These are phyloP conservation scores for Thalassophryne amazonica DNA, from an alignment of 2,797 vertebrate genomes.

Conservation along the genomic window DNA sequence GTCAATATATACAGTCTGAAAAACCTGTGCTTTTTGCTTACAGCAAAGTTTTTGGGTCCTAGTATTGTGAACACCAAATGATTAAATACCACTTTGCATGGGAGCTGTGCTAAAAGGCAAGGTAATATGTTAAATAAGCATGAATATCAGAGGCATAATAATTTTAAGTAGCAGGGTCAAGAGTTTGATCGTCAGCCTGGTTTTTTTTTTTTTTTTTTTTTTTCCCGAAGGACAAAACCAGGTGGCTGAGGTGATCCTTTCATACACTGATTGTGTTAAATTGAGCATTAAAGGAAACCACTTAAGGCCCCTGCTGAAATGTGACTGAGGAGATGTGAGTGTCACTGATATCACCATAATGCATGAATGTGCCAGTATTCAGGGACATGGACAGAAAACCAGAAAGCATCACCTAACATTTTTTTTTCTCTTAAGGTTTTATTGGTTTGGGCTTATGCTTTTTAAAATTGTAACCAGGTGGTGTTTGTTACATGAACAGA, in stretches of 20 bases:
- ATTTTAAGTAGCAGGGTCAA: constrained; percentile 37
- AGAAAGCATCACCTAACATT: constrained; percentile 11
- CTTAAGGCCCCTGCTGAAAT: constrained; percentile 58
- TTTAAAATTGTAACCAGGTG: no score
- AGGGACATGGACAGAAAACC: constrained; percentile 23
- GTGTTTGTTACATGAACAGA: no score
- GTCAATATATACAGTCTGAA: no score
- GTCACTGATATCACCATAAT: constrained; percentile 67
- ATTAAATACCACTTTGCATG: no score
- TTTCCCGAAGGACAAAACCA: constrained; percentile 37
- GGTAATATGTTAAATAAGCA: constrained; percentile 32
- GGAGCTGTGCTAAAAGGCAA: constrained; percentile 7
- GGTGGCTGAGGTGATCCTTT: constrained; percentile 56
- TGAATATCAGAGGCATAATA: constrained; percentile 35
- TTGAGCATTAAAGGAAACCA: constrained; percentile 68
- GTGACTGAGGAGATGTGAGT: constrained; percentile 44
- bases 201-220: no score
- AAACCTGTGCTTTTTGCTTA: no score
- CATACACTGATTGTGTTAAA: constrained; percentile 69
- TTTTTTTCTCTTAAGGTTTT: constrained; percentile 25
- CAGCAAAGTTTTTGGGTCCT: no score
- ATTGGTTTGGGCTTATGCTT: constrained; percentile 15
- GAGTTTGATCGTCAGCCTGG: constrained; percentile 47
- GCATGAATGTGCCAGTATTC: constrained; percentile 35
- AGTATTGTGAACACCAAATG: no score